Evolutionary conservation across 2,797 vertebrate species (phyloP), one percentile per base, ranked within the genome.

Genomic region (Notolabrus celidotus): DNA sequence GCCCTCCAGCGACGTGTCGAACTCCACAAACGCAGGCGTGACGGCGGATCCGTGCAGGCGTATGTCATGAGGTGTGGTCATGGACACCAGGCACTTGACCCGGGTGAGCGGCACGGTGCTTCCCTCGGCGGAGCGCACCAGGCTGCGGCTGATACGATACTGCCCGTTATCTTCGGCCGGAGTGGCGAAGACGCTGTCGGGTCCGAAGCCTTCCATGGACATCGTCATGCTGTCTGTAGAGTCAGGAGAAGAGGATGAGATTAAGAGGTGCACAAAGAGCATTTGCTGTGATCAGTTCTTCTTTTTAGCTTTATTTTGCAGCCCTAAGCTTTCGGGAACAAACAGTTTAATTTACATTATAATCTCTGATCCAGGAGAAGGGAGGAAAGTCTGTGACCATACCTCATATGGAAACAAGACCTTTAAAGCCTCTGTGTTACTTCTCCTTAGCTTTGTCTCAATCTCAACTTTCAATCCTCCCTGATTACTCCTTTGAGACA

Each of bases 21-120:
- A 99, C 94, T 99, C 97, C 58, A 99, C 95, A 77, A 98, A 99
- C 0, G 96, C 96, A 0, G 98, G 98, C 0, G 94, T 99, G 79
- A 97, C 96, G 0, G 97, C 95, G 1, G 97, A 98, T 1, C 98
- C 98, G 0, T 99, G 96, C 83, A 98, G 96, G 61, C 97, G 95
- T 90, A 99, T 99, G 87, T 99, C 98, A 1, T 99, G 97, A 15
- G 98, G 98, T 10, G 98, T 99, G 29, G 98, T 99, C 98, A 99
- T 99, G 83, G 98, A 99, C 53, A 99, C 98, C 85, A 99, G 94
- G 81, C 98, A 99, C 86, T 99, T 99, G 73, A 99, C 98, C 36
- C 98, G 94, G 2, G 98, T 99, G 73, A 99, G 94, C 34, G 98
- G 98, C 10, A 99, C 98, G 0, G 97, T 98, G 91, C 96, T 97